A percentile compares a stretch with the other conserved stretches of the same genome.
These are phyloP conservation scores for Pogonophryne albipinna DNA, from an alignment of 2,797 vertebrate species.

Conservation along the genomic window DNA sequence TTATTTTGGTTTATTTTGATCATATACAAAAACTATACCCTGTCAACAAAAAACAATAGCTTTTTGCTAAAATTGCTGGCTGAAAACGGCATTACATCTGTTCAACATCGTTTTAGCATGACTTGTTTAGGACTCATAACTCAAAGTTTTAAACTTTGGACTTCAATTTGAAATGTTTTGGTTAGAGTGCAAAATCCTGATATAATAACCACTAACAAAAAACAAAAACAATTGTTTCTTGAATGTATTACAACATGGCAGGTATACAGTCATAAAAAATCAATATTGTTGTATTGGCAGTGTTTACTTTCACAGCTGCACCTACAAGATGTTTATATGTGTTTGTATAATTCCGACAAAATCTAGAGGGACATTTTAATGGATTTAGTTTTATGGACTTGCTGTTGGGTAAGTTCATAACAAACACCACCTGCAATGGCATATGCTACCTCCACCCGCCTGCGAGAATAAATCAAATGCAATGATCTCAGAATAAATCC, in stretches of 20 bases:
- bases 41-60: too few species aligned
- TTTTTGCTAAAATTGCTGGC: too few species aligned
- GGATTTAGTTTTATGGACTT: slow-evolving; percentile 57
- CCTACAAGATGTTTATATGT: slow-evolving; percentile 26
- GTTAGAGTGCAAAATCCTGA: too few species aligned
- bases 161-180: too few species aligned
- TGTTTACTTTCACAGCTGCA: slow-evolving; percentile 40
- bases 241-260: slow-evolving; percentile 11
- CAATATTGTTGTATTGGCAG: slow-evolving; percentile 17
- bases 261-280: background rate
- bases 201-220: too few species aligned
- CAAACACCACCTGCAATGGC: slow-evolving; percentile 66
- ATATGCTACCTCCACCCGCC: slow-evolving; percentile 50
- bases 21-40: too few species aligned
- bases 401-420: slow-evolving; percentile 44
- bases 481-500: slow-evolving; percentile 34
- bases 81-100: too few species aligned
- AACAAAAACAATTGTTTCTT: background rate
- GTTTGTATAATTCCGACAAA: slow-evolving; percentile 27
- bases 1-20: too few species aligned
- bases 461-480: slow-evolving; percentile 42
- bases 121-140: too few species aligned
- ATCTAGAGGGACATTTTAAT: slow-evolving; percentile 37
- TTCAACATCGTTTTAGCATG: too few species aligned
- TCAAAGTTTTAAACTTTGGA: too few species aligned